phyloP scores from a whole-genome alignment of 2,797 vertebrate genomes.

The Microchirus variegatus region DNA sequence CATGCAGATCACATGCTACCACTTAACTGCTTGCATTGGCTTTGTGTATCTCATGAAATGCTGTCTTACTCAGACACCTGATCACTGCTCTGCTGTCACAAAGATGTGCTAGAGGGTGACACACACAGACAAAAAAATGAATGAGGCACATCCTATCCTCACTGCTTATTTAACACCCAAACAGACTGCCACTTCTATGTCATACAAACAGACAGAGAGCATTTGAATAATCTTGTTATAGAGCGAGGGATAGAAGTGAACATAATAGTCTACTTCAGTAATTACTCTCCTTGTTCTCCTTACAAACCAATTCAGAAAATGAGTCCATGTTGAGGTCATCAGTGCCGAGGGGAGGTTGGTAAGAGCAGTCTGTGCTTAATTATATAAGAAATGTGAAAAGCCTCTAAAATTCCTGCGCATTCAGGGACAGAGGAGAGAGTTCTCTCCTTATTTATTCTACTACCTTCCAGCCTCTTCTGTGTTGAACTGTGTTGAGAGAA shows the following conservation, averaged over 20 bases:
- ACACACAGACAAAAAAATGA: neutral
- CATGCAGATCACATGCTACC: slow-evolving; percentile 26
- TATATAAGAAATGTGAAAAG: slow-evolving; percentile 25
- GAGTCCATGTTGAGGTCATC: slow-evolving; percentile 48
- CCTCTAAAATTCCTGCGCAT: neutral
- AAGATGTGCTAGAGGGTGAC: slow-evolving; percentile 33
- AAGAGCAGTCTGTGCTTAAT: slow-evolving; percentile 31
- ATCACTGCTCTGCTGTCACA: slow-evolving; percentile 45
- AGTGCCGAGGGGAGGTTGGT: slow-evolving; percentile 8
- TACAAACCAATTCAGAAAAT: slow-evolving; percentile 46
- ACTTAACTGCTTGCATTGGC: slow-evolving; percentile 35
- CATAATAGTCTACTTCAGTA: slow-evolving; percentile 39
- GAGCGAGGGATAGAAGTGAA: slow-evolving; percentile 20
- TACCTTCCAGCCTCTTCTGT: neutral
- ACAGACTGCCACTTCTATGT: slow-evolving; percentile 31
- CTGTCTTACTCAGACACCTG: slow-evolving; percentile 41
- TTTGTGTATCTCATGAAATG: slow-evolving; percentile 56
- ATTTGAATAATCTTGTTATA: slow-evolving; percentile 24
- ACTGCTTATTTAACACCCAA: slow-evolving; percentile 43
- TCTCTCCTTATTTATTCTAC: neutral
- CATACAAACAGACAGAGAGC: slow-evolving; percentile 24
- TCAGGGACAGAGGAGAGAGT: neutral
- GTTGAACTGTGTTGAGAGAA: neutral
- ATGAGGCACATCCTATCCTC: slow-evolving; percentile 12
- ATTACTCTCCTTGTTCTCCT: slow-evolving; percentile 45